Evolutionary conservation across 2,888 invertebrate genomes (phyloP), one percentile per base, ranked within the genome.

Genomic region (Brachyptera putata): DNA sequence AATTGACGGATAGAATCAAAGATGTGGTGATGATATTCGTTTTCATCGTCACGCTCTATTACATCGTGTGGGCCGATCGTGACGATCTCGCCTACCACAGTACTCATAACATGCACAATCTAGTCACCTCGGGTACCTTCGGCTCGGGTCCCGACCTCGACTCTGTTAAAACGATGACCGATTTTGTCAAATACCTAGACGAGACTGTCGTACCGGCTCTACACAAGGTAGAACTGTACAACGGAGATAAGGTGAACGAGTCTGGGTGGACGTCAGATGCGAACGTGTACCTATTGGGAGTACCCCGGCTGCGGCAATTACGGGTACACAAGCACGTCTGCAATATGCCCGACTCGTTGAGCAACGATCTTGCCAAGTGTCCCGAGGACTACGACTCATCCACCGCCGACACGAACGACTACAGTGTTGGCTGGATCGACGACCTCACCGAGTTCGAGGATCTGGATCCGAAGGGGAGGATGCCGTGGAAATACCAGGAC

Each of bases 251-350:
- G 2, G 24, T 60, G 14, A 24, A 46, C 11, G n/a, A 13, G 24
- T 30, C 43, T 5, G 60, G 62, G 14, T 43, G 48, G 34, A 56
- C 58, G 1, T 46, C 60, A 11, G 41, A 58, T 36, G 26, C 43
- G 16, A 48, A 48, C 25, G 58, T 39, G 1, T 30, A 39, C 1
- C 56, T 64, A 5, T 37, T 64, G 16, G 64, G 64, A 26, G 34
- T 60, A n/a, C 22, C 57, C 18, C 26, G 62, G 39, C 37, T 64
- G 18, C 36, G 64, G 36, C 64, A 64, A 41, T 34, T 57, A 21
- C 60, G 64, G 16, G 22, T 57, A 1, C 18, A 18, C 30, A 16
- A 21, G 9, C 4, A 50, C 30, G 1, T 34, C 7, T 50, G 50
- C 16, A 30, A 9, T 13, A 21, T 43, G 18, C 2, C 11, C 16